A percentile compares a stretch with the other conserved stretches of the same genome.
These are phyloP conservation scores for Caenorhabditis uteleia DNA, from an alignment of 2,888 invertebrate genomes.

Conservation along the genomic window DNA sequence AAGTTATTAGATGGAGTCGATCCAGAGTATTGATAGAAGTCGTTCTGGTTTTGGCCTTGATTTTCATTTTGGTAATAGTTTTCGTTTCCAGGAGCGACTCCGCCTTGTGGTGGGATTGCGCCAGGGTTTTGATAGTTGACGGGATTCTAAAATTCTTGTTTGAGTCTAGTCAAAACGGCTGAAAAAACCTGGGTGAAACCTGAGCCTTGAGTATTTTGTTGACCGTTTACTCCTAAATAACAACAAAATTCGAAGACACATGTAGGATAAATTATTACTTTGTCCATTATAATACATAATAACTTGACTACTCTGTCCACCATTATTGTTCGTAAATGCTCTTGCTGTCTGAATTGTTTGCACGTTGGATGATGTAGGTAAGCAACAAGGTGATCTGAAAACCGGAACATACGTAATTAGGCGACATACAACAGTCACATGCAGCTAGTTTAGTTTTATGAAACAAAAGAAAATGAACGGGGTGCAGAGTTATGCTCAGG, in stretches of 20 bases:
- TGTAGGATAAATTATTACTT: slow-evolving; percentile 6
- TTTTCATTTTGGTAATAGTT: slow-evolving; percentile 6
- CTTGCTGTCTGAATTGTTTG: slow-evolving; percentile 38
- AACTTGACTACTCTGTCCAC: slow-evolving; percentile 34
- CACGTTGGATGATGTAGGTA: slow-evolving; percentile 24
- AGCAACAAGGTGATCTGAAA: slow-evolving; percentile 16
- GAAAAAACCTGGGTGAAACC: slow-evolving; percentile 4
- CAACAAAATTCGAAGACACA: background rate
- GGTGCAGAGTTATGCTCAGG: background rate
- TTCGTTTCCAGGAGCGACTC: background rate
- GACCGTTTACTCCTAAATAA: too few species aligned
- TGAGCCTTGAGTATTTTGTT: too few species aligned
- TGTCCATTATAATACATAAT: slow-evolving; percentile 40
- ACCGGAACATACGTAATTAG: background rate
- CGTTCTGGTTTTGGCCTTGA: slow-evolving; percentile 1
- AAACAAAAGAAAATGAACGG: too few species aligned
- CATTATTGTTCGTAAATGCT: slow-evolving; percentile 22
- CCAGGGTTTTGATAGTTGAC: slow-evolving; percentile 39
- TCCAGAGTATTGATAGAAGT: background rate
- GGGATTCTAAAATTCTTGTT: slow-evolving; percentile 4
- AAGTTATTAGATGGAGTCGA: background rate
- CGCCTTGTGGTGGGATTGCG: slow-evolving; percentile 12
- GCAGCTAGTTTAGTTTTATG: too few species aligned
- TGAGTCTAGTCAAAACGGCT: slow-evolving; percentile 18
- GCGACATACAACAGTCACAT: too few species aligned